Base-by-base conservation (phyloP, 2,113 vertebrate genomes). In the Phocoena sinus region DNA sequence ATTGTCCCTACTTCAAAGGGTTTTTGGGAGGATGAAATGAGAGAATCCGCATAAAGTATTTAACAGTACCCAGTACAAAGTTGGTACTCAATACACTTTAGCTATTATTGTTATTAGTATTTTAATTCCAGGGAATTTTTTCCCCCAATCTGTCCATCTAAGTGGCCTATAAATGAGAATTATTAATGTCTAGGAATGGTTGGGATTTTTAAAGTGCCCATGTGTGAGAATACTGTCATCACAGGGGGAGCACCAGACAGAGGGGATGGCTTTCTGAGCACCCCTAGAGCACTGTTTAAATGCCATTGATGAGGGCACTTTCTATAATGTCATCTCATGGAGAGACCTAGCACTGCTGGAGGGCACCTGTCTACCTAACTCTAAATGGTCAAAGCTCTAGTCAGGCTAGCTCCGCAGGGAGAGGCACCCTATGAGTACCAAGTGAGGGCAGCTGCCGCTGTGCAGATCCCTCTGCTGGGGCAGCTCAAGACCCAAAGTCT, bases 171-270 rank as follows among this genome's bases (percentile, higher is more conserved):
- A 83, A 77, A 41, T 44, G 84, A 86, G 73, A 82, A 82, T 77
- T 81, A 41, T 23, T 33, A 82, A n/a, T 3, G n/a, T 83, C 50
- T 67, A 76, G 12, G 53, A 85, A 83, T 17, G n/a, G 26, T 3
- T 81, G 36, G 26, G 79, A 74, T 93, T 82, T 82, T 71, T 33
- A 13, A 92, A 90, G 89, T 70, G 60, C 44, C 60, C 67, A 65
- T 1, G 0, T 1, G 1, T 33, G 20, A 87, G 38, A 67, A 71
- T 0, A 80, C 26, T 1, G 5, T 31, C 41, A 25, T 65, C 73
- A 77, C 12, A 71, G 74, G 62, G 41, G 38, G 79, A 90, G 80
- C 28, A 44, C 13, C 67, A 65, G 60, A 38, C 11, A 1, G 41
- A 84, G 17, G 18, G 21, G 53, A 47, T 9, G 13, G 28, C 11